A percentile compares a stretch with the other conserved stretches of the same genome.
phyloP scores from a whole-genome alignment of 2,888 invertebrate species.

The Acanthopleura granulata region DNA sequence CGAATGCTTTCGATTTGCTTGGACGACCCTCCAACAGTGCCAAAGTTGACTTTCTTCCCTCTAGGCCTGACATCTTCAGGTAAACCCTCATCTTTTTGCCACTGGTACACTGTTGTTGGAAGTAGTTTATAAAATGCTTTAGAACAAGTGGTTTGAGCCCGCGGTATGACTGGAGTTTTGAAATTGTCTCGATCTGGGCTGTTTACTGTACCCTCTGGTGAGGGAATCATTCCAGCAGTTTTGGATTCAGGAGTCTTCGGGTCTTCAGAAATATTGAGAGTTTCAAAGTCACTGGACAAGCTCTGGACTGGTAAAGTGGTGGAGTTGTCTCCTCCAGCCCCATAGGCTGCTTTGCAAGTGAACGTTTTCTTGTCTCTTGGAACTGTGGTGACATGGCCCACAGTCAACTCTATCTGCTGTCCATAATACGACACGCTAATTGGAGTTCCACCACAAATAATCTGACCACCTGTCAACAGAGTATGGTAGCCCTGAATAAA shows the following conservation, averaged over 20 bases:
- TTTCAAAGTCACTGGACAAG: too few species aligned
- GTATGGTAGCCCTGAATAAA: background rate
- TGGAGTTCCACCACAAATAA: background rate
- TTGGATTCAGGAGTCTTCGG: too few species aligned
- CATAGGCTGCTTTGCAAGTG: background rate
- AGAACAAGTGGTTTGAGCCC: background rate
- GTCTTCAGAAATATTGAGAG: too few species aligned
- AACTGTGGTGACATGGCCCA: too few species aligned
- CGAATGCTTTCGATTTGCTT: conserved; percentile 46
- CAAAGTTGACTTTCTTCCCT: conserved; percentile 28
- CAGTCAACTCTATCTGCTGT: background rate
- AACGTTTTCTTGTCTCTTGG: too few species aligned
- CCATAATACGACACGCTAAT: background rate
- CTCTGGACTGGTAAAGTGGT: too few species aligned
- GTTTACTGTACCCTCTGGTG: too few species aligned
- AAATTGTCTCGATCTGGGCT: conserved; percentile 18
- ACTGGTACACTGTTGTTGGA: conserved; percentile 33
- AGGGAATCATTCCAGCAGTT: too few species aligned
- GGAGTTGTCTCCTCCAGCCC: background rate
- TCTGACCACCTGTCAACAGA: background rate
- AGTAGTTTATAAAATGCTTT: conserved; percentile 34
- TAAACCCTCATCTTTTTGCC: background rate
- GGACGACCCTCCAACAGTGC: conserved; percentile 48
- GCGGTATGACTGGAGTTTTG: conserved; percentile 29
- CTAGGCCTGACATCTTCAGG: background rate